phyloP scores from a whole-genome alignment of 2,888 invertebrate genomes.

The Pollenia amentaria region DNA sequence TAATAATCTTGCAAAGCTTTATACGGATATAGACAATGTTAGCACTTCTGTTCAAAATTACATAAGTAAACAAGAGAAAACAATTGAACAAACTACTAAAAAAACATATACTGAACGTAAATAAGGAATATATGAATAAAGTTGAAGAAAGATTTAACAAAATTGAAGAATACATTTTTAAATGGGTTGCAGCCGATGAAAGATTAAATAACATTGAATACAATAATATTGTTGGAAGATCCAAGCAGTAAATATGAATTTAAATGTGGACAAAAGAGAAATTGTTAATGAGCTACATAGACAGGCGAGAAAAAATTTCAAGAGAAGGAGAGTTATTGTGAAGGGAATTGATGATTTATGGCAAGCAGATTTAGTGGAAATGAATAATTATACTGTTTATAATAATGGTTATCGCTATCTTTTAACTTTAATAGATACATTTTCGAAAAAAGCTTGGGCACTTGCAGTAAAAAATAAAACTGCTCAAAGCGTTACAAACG shows the following conservation, averaged over 20 bases:
- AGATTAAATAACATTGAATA: constrained; percentile 11
- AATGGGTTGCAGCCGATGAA: not conserved
- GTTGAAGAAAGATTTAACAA: not conserved
- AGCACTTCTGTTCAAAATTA: not conserved
- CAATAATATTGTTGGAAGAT: not conserved
- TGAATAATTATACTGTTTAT: constrained; percentile 15
- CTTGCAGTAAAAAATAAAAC: constrained; percentile 63
- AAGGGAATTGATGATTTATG: constrained; percentile 69
- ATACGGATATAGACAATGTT: not conserved
- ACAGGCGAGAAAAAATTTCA: constrained; percentile 64
- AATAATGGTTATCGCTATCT: constrained; percentile 40
- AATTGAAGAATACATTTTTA: constrained; percentile 2
- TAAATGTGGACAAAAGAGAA: constrained; percentile 23
- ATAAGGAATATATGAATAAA: not conserved
- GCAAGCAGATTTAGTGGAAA: constrained; percentile 76
- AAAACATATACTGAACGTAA: constrained; percentile 6
- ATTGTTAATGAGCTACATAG: constrained; percentile 65
- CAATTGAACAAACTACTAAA: not conserved
- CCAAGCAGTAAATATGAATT: not conserved
- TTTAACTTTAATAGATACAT: constrained; percentile 44
- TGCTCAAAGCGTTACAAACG: not conserved
- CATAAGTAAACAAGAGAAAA: not conserved
- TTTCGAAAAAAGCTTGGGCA: constrained; percentile 32
- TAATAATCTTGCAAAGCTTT: not conserved
- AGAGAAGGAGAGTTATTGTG: constrained; percentile 56